A percentile compares a stretch with the other conserved stretches of the same genome.
Evolutionary conservation across 1,140 invertebrate species (phyloP).

Genomic region (Bombyx mandarina): DNA sequence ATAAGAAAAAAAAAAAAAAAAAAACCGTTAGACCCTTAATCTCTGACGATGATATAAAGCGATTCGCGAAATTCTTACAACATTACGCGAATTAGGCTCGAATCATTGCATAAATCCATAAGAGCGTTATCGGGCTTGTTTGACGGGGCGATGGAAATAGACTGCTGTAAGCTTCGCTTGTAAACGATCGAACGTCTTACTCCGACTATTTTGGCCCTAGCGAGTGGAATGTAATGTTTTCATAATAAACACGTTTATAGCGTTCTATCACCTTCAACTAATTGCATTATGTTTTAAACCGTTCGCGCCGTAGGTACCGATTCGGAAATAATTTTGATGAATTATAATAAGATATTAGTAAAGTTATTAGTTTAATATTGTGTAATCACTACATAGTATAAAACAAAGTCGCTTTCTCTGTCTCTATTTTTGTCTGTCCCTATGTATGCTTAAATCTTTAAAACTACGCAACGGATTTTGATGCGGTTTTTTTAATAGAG

Average conservation of each 20-base stretch:
- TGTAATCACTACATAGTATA: no score
- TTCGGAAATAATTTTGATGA: no score
- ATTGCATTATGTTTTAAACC: no score
- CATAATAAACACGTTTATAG: slow-evolving; percentile 31
- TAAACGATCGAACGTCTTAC: slow-evolving; percentile 52
- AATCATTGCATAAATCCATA: slow-evolving; percentile 46
- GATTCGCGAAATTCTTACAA: slow-evolving; percentile 4
- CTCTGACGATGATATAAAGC: neutral
- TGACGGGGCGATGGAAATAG: slow-evolving; percentile 52
- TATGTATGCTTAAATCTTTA: no score
- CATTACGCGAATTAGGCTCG: slow-evolving; percentile 24
- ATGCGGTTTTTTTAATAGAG: no score
- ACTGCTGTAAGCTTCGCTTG: slow-evolving; percentile 35
- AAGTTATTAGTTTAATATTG: no score
- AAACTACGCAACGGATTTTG: no score
- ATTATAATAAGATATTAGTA: no score
- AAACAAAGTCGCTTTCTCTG: no score
- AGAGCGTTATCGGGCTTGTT: slow-evolving; percentile 37
- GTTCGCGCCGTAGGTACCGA: no score
- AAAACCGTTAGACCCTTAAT: slow-evolving; percentile 1
- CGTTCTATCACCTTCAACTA: slow-evolving; percentile 18
- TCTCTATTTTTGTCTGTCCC: no score
- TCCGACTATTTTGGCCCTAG: slow-evolving; percentile 32
- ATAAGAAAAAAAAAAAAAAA: slow-evolving; percentile 1
- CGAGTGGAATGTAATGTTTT: slow-evolving; percentile 19